Evolutionary conservation across 2,888 invertebrate genomes (phyloP).

Genomic region (Lithodes maja): DNA sequence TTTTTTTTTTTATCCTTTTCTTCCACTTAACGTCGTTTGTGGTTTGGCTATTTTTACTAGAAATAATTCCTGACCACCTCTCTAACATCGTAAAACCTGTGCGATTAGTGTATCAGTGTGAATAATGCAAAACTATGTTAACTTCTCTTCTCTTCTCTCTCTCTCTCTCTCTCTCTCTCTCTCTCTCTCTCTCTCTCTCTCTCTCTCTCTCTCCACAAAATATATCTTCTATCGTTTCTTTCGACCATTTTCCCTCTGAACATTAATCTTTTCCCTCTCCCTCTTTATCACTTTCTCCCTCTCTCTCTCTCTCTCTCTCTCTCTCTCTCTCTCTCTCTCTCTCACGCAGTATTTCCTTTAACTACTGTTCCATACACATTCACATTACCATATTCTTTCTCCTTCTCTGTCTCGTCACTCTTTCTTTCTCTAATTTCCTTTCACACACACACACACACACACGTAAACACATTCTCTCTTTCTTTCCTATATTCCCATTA

Average conservation of each 20-base stretch:
- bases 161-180: not conserved
- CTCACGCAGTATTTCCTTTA: not conserved
- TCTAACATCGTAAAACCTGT: too few relatives aligned
- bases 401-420: not conserved
- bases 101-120: too few relatives aligned
- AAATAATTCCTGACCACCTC: too few relatives aligned
- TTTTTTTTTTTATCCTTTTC: too few relatives aligned
- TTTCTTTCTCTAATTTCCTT: not conserved
- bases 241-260: not conserved
- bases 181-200: not conserved
- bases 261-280: conserved; percentile 9
- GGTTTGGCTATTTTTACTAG: too few relatives aligned
- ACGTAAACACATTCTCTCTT: not conserved
- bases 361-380: not conserved
- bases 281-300: conserved; percentile 21
- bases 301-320: conserved; percentile 30
- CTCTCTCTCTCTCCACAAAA: not conserved
- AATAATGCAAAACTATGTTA: too few relatives aligned
- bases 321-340: conserved; percentile 38
- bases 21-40: too few relatives aligned
- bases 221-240: not conserved
- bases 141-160: not conserved
- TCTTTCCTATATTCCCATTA: not conserved
- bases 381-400: not conserved
- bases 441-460: conserved; percentile 1